These are phyloP conservation scores for Acholoe squamosa DNA, from an alignment of 2,888 invertebrate species.

Conservation along the genomic window DNA sequence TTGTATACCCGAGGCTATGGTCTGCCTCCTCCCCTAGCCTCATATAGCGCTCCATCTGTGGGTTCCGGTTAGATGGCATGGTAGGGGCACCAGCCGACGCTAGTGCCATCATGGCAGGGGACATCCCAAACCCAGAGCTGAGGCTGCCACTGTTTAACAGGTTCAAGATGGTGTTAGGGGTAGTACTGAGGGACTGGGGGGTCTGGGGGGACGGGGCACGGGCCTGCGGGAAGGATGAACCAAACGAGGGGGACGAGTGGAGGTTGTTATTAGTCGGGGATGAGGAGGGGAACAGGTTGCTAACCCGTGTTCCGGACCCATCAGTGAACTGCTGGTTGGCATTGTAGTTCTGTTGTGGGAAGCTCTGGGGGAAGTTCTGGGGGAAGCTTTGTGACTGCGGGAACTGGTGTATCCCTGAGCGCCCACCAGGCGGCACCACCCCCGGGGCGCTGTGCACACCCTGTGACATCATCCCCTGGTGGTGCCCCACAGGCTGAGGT, in stretches of 20 bases:
- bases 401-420: conserved; percentile 12
- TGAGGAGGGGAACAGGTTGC: neutral
- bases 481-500: neutral
- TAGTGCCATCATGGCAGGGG: neutral
- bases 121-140: neutral
- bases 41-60: neutral
- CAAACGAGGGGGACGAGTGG: neutral
- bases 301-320: neutral
- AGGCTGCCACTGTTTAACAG: neutral
- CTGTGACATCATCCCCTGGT: neutral
- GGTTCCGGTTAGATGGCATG: neutral
- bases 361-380: neutral
- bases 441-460: neutral
- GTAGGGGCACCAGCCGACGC: neutral
- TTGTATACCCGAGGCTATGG: neutral
- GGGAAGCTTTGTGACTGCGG: conserved; percentile 37
- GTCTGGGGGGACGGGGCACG: conserved; percentile 52
- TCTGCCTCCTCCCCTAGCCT: neutral
- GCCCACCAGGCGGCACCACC: neutral
- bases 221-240: conserved; percentile 35
- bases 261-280: neutral
- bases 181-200: neutral
- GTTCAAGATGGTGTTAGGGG: neutral
- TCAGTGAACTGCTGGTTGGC: neutral
- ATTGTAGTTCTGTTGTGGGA: neutral